These are phyloP conservation scores for Drosophila tropicalis DNA, from an alignment of 1,140 invertebrate species.

Conservation along the genomic window DNA sequence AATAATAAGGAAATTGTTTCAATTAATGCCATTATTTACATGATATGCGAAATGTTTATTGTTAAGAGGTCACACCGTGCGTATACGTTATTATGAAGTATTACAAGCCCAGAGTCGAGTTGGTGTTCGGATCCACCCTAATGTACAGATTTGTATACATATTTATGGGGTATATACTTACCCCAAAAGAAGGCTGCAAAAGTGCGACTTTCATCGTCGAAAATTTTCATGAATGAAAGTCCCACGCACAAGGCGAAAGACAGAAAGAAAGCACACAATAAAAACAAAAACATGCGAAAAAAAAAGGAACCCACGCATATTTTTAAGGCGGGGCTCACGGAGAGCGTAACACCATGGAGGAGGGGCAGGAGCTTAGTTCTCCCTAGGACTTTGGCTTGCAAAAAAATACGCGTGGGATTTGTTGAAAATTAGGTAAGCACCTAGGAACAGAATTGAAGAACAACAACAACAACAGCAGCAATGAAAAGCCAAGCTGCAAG, in stretches of 20 bases:
- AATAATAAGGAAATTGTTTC: too few species aligned
- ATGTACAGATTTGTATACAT: too few species aligned
- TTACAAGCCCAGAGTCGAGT: too few species aligned
- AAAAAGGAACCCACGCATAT: constrained; percentile 16
- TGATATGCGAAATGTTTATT: too few species aligned
- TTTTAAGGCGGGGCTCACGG: constrained; percentile 4
- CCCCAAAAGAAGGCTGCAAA: constrained; percentile 38
- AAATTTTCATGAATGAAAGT: constrained; percentile 83
- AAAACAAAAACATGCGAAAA: constrained; percentile 2
- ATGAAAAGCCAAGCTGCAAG: constrained; percentile 1
- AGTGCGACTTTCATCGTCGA: constrained; percentile 52
- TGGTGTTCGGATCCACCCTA: too few species aligned
- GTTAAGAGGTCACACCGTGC: too few species aligned
- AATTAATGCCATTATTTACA: too few species aligned
- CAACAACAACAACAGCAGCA: constrained; percentile 18
- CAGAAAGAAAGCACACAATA: constrained; percentile 25
- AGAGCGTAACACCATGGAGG: neutral
- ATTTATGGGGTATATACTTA: neutral
- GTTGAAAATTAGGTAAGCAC: constrained; percentile 34
- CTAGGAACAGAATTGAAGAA: constrained; percentile 24
- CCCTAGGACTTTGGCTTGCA: constrained; percentile 34
- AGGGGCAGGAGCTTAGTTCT: constrained; percentile 22
- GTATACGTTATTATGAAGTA: too few species aligned
- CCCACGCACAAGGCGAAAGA: constrained; percentile 65
- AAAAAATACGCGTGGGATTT: constrained; percentile 32